Evolutionary conservation across 2,888 invertebrate species (phyloP).

Genomic region (Drosophila hamatofila): DNA sequence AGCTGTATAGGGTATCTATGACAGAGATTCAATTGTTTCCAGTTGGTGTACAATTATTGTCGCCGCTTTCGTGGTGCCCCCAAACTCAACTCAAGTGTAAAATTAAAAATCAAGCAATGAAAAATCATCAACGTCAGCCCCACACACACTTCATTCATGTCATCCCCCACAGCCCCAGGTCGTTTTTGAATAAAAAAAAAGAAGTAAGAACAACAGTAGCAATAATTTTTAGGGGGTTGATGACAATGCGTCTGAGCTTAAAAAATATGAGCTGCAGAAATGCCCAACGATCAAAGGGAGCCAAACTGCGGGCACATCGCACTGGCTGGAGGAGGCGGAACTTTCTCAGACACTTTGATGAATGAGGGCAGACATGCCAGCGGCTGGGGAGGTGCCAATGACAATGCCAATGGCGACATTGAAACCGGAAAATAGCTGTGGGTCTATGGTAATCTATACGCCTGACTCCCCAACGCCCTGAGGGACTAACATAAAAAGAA

Average conservation of each 20-base stretch:
- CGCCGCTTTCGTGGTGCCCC: slow-evolving; percentile 45
- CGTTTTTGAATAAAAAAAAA: slow-evolving; percentile 28
- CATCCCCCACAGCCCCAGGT: slow-evolving; percentile 22
- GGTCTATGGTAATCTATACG: slow-evolving; percentile 74
- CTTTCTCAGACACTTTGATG: slow-evolving; percentile 46
- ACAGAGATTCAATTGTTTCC: slow-evolving; percentile 8
- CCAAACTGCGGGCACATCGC: slow-evolving; percentile 60
- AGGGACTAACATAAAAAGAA: slow-evolving; percentile 58
- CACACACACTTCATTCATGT: slow-evolving; percentile 37
- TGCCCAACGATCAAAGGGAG: slow-evolving; percentile 75
- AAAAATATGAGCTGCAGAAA: slow-evolving; percentile 67
- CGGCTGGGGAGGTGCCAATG: slow-evolving; percentile 53
- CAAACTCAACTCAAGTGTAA: slow-evolving; percentile 83
- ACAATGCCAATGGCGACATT: slow-evolving; percentile 77
- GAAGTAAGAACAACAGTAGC: slow-evolving; percentile 58
- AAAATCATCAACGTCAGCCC: slow-evolving; percentile 83
- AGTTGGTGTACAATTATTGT: slow-evolving; percentile 22
- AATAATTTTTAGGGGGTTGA: slow-evolving; percentile 53
- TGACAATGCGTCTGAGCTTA: slow-evolving; percentile 56
- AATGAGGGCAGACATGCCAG: slow-evolving; percentile 46
- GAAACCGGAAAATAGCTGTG: slow-evolving; percentile 82
- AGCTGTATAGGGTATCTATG: neutral
- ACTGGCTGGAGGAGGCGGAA: neutral
- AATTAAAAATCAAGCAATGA: slow-evolving; percentile 85
- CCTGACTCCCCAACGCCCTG: slow-evolving; percentile 26